Conservation (phyloP, 2,888 invertebrate species). For the Proisotoma minuta region DNA sequence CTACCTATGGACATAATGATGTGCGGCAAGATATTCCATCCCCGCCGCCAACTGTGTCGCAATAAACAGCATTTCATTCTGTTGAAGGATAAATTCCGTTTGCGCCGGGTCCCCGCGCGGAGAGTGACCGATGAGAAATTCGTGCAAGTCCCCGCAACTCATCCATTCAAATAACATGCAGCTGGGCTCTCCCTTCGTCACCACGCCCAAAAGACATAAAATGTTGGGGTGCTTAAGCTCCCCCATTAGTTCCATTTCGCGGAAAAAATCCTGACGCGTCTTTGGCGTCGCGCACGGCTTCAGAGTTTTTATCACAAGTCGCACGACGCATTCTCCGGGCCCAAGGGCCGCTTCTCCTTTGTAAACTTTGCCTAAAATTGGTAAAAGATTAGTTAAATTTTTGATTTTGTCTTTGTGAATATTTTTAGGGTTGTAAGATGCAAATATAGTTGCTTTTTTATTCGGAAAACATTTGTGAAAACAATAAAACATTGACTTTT, state of each 20-base stretch:
- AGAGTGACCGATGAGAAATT: constrained; percentile 85
- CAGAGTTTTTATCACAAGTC: constrained; percentile 87
- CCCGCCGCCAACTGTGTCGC: constrained; percentile 73
- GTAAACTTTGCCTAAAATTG: no score
- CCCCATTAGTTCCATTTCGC: constrained; percentile 90
- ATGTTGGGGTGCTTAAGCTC: constrained; percentile 92
- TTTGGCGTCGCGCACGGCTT: constrained; percentile 88
- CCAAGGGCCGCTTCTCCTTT: constrained; percentile 74
- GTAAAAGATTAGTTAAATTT: no score
- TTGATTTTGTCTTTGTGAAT: no score
- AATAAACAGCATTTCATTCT: constrained; percentile 77
- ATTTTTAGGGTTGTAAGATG: no score
- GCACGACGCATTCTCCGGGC: constrained; percentile 61
- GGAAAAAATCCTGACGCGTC: constrained; percentile 74
- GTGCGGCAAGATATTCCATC: constrained; percentile 61
- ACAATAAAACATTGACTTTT: no score
- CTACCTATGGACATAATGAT: constrained; percentile 82
- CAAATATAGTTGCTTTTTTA: no score
- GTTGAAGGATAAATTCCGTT: background rate
- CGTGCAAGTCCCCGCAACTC: constrained; percentile 91
- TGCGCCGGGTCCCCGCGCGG: constrained; percentile 53
- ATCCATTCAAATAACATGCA: constrained; percentile 97
- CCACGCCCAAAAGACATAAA: constrained; percentile 87
- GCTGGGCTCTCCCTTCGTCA: constrained; percentile 79
- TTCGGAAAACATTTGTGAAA: no score